Evolutionary conservation across 2,888 invertebrate species (phyloP), one percentile per base, ranked within the genome.

Genomic region (Argyresthia albistria): DNA sequence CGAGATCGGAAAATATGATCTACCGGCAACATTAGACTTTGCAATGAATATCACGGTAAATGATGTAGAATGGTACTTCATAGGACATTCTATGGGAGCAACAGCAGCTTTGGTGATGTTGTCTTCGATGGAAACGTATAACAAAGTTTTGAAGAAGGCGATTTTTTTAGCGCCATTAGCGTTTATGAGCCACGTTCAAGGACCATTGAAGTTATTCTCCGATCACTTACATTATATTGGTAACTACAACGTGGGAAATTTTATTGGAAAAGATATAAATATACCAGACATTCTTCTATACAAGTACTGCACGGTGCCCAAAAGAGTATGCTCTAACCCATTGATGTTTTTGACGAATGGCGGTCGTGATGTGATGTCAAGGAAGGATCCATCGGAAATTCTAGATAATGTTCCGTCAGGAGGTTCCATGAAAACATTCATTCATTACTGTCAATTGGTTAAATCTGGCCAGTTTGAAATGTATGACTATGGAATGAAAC

Each of bases 61-160:
- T 15, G 57, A 58, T 15, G 46, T 59, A 4, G 56, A 65, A 48
- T 59, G 78, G 11, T 54, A 69, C 55, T 72, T 65, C 53, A 58
- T 77, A 14, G 74, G 71, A 0, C 69, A 75, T 53, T 76, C 72
- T 0, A 67, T 75, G 69, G 72, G 74, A 25, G 64, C 65, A 4
- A 69, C 76, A 2, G 69, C 70, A 4, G 58, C 76, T 14, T 56
- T 77, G 0, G 67, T 67, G 4, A 61, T 76, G 11, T 56, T 76
- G 35, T 65, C 73, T 7, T 58, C 61, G 25, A 51, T 55, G 16
- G 70, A 69, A 1, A 54, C 62, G 35, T 75, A 72, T 49, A 75
- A 73, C 55, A 43, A 51, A 4, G 36, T 66, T 9, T 54, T 77
- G 16, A 67, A 57, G 55, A 65, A 65, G 4, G 72, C 65, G 6